A percentile compares a stretch with the other conserved stretches of the same genome.
phyloP scores from a whole-genome alignment of 92 coral and sea anemone genomes.

The Parazoanthus atlanticus region DNA sequence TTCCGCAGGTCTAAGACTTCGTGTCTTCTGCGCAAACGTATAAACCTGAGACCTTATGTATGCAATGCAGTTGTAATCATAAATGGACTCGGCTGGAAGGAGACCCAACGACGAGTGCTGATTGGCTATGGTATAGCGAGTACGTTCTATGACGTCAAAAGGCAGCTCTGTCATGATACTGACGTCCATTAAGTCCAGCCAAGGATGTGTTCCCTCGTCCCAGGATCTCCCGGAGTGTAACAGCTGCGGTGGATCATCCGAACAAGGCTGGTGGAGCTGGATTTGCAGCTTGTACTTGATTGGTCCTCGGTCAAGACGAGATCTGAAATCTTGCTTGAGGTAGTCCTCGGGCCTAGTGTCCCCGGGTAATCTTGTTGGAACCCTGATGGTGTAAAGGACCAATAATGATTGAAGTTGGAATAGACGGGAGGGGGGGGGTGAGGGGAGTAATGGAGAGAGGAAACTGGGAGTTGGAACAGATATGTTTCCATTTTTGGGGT shows the following conservation, averaged over 20 bases:
- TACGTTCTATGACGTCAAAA: slow-evolving; percentile 37
- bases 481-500: not conserved
- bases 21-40: slow-evolving; percentile 18
- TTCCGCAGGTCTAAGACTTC: slow-evolving; percentile 15
- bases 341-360: slow-evolving; percentile 66
- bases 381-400: slow-evolving; percentile 31
- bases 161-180: slow-evolving; percentile 56
- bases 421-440: too few relatives aligned
- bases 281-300: slow-evolving; percentile 66
- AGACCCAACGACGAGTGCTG: slow-evolving; percentile 51
- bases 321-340: slow-evolving; percentile 60
- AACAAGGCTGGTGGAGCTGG: slow-evolving; percentile 59
- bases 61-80: slow-evolving; percentile 63
- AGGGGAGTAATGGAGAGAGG: too few relatives aligned
- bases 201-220: slow-evolving; percentile 67
- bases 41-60: slow-evolving; percentile 47
- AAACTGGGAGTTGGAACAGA: too few relatives aligned
- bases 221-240: slow-evolving; percentile 64
- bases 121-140: slow-evolving; percentile 49
- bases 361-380: not conserved
- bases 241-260: slow-evolving; percentile 64
- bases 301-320: slow-evolving; percentile 61
- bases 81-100: slow-evolving; percentile 63
- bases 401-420: too few relatives aligned
- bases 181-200: slow-evolving; percentile 73